Evolutionary conservation across 1,140 invertebrate genomes (phyloP), one percentile per base, ranked within the genome.

Genomic region (Anastrepha ludens): DNA sequence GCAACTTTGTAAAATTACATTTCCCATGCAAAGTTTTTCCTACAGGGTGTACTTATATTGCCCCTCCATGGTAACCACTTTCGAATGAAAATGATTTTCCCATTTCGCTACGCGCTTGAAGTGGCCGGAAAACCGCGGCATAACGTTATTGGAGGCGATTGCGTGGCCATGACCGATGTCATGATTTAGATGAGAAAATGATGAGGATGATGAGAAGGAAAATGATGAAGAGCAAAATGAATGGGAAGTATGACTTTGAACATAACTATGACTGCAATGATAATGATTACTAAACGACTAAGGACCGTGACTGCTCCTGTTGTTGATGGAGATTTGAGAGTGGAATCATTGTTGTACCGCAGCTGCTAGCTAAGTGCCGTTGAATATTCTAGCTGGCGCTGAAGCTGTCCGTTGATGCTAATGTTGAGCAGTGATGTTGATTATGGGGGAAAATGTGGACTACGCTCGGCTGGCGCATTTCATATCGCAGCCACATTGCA

Each of bases 181-280:
- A 81, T 81, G 74, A 81, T 81, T 81, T 81, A 55, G 74, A 81
- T 81, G 74, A 81, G 74, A 55, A 81, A 81, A 81, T 81, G 74
- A 81, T 81, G 74, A 58, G 44, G 17, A 55, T 58, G 74, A 20
- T 50, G 74, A 58, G 74, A 2, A 81, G 74, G 50, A 81, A 58
- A 81, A 81, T 81, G 9, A 55, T 81, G 74, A 81, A 81, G 74
- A 47, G 74, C 44, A 55, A 55, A 20, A 20, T 55, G 74, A 47
- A 11, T 29, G 74, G 74, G 47, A 13, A 81, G 74, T 17, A 81
- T 81, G 74, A 81, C 47, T 41, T 55, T 50, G 74, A 55, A 81
- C n/a, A 55, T 41, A 81, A 55, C 9, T 44, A 50, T 81, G 74
- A 81, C 74, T 81, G 47, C n/a, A 81, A 55, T 81, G 74, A 81